Conservation (phyloP, 2,888 invertebrate species). For the Diaphora mendica region DNA sequence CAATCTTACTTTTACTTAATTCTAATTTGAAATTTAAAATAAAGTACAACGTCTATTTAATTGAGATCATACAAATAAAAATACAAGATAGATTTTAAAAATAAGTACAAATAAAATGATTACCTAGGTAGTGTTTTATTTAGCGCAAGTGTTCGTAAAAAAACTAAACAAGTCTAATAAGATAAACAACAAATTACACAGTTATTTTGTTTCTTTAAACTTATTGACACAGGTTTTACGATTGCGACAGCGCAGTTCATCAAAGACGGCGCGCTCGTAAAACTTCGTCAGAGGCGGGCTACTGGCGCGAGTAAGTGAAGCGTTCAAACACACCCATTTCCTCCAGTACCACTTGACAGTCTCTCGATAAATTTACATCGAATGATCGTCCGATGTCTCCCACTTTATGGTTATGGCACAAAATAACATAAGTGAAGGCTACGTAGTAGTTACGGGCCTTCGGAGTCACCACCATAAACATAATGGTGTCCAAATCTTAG, state of each 20-base stretch:
- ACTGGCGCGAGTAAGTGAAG: conserved; percentile 35
- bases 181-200: neutral
- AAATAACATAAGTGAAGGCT: neutral
- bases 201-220: conserved; percentile 15
- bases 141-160: neutral
- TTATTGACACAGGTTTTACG: neutral
- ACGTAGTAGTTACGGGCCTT: conserved; percentile 2
- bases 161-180: neutral
- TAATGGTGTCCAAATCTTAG: conserved; percentile 10
- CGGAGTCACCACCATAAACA: neutral
- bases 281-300: conserved; percentile 16
- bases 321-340: conserved; percentile 34
- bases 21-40: no score
- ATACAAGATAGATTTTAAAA: neutral
- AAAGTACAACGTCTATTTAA: no score
- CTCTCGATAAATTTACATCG: conserved; percentile 49
- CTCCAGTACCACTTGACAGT: conserved; percentile 35
- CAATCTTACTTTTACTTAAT: neutral
- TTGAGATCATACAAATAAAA: neutral
- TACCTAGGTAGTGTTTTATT: no score
- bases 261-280: conserved; percentile 21
- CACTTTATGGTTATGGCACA: conserved; percentile 44
- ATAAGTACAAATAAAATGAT: neutral
- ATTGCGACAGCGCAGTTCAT: neutral
- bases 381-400: conserved; percentile 44